Evolutionary conservation across 2,888 invertebrate species (phyloP), one percentile per base, ranked within the genome.

Genomic region (Diaprepes abbreviatus): DNA sequence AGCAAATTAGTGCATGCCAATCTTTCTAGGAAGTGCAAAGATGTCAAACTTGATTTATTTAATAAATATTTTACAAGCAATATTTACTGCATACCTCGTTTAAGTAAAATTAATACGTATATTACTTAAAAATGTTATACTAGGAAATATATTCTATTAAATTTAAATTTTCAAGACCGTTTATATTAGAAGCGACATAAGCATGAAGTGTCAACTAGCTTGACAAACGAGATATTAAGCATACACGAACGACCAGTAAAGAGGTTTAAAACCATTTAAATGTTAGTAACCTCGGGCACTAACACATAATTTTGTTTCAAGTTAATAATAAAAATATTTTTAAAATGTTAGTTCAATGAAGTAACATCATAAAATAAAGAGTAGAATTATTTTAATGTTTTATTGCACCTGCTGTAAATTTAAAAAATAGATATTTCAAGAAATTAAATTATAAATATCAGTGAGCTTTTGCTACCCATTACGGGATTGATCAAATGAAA

Each of bases 141-240:
- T 17, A 16, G n/a, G 17, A 40, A 21, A 59, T 59, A 6, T n/a
- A 66, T 66, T 66, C 60, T 54, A 52, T 54, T 66, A 59, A 58
- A 59, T 66, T 59, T 43, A 54, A 66, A 66, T 66, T 58, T 17
- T 1, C 3, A 35, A 43, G 45, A 16, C 57, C 57, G 35, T 33
- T 36, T 43, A 16, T 24, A 45, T 21, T 6, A 55, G n/a, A 33
- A 45, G 45, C 16, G 52, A 50, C 38, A 10, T 45, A 19, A 54
- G 55, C 35, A 16, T 50, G 24, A 60, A 14, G 38, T 64, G 65
- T 69, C 64, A 65, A 50, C 57, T 45, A 9, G 40, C 54, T 54
- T 48, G 64, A 63, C 50, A 64, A 70, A 60, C 60, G 58, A 70
- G 70, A 59, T 70, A 65, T 70, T 65, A 65, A 19, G 40, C 21